Conservation (phyloP, 2,797 vertebrate species). For the Chaetophractus vellerosus region DNA sequence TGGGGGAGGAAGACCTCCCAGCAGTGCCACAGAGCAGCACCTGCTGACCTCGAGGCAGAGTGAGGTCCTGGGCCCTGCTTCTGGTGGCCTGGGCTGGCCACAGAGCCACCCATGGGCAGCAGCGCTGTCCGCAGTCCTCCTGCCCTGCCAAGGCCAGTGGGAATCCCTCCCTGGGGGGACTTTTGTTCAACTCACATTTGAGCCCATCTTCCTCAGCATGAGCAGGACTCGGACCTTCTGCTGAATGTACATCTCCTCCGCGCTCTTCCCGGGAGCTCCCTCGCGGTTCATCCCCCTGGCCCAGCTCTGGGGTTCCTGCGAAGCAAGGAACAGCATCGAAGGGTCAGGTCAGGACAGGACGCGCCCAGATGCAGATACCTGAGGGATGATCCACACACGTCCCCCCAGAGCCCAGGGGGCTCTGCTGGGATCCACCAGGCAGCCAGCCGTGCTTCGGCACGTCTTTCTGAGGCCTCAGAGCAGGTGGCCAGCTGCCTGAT, state of each 20-base stretch:
- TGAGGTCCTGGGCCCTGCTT: not conserved
- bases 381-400: not conserved
- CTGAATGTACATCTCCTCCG: conserved; percentile 99
- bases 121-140: not conserved
- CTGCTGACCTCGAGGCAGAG: too few species aligned
- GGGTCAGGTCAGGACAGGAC: not conserved
- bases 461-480: not conserved
- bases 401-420: not conserved
- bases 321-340: not conserved
- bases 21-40: not conserved
- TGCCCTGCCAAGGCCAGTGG: not conserved
- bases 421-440: not conserved
- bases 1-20: not conserved
- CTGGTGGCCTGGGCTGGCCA: not conserved
- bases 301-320: conserved; percentile 90
- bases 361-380: not conserved
- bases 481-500: not conserved
- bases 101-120: not conserved
- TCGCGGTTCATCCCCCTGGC: conserved; percentile 99
- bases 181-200: conserved; percentile 93
- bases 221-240: conserved; percentile 99
- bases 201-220: conserved; percentile 99
- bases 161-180: not conserved
- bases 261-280: conserved; percentile 98
- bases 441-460: not conserved